phyloP scores from a whole-genome alignment of 2,888 invertebrate genomes.

The Cheilosia vulpina region DNA sequence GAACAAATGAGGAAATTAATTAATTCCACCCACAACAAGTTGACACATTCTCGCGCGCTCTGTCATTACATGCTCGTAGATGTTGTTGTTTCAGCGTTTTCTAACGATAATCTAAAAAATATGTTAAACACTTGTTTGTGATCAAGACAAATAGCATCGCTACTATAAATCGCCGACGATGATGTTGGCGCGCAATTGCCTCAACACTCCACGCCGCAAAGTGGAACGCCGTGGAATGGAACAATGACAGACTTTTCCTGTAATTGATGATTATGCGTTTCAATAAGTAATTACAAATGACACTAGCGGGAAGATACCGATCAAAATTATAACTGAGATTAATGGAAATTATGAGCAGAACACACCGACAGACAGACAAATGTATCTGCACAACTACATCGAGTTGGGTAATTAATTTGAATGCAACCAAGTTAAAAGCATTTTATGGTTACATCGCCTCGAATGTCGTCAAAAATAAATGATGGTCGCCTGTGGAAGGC shows the following conservation, averaged over 20 bases:
- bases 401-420: slow-evolving; percentile 57
- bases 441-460: slow-evolving; percentile 62
- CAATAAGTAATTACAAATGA: slow-evolving; percentile 59
- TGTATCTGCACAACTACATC: slow-evolving; percentile 42
- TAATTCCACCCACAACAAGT: slow-evolving; percentile 66
- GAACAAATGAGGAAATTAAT: slow-evolving; percentile 65
- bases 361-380: slow-evolving; percentile 26
- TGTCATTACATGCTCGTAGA: slow-evolving; percentile 4
- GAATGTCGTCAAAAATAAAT: slow-evolving; percentile 62
- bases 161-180: slow-evolving; percentile 37
- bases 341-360: slow-evolving; percentile 60
- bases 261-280: slow-evolving; percentile 61
- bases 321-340: slow-evolving; percentile 62
- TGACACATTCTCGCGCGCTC: slow-evolving; percentile 60
- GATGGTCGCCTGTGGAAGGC: slow-evolving; percentile 31
- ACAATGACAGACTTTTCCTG: slow-evolving; percentile 31
- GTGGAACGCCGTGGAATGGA: not conserved
- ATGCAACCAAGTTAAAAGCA: slow-evolving; percentile 64
- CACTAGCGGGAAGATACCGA: slow-evolving; percentile 55
- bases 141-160: slow-evolving; percentile 61
- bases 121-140: slow-evolving; percentile 70
- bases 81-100: not conserved
- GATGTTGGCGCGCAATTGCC: slow-evolving; percentile 9
- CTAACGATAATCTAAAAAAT: slow-evolving; percentile 66
- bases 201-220: no score